Evolutionary conservation across 2,113 vertebrate species (phyloP).

Genomic region (Gnathonemus longibarbis): DNA sequence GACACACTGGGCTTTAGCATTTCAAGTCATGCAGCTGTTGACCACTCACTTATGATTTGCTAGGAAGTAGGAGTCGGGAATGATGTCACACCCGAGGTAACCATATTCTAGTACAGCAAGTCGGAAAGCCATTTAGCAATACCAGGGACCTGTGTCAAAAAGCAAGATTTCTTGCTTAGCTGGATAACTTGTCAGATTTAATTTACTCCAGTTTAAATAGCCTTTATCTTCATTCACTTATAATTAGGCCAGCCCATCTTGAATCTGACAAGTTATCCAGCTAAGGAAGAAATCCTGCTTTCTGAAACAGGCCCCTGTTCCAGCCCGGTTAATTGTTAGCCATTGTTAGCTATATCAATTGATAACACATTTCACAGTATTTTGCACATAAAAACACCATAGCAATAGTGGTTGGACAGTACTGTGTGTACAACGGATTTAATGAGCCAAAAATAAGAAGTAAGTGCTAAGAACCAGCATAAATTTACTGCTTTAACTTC

Average conservation of each 20-base stretch:
- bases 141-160: neutral
- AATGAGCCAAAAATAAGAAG: neutral
- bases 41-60: neutral
- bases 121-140: neutral
- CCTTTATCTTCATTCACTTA: neutral
- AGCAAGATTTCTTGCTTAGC: neutral
- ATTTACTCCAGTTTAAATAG: neutral
- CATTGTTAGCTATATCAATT: neutral
- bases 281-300: neutral
- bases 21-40: neutral
- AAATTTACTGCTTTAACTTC: neutral
- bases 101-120: neutral
- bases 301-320: neutral
- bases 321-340: neutral
- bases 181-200: neutral
- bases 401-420: neutral
- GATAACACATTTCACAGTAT: neutral
- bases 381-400: neutral
- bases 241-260: neutral
- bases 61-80: neutral
- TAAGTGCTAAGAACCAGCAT: neutral
- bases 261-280: neutral
- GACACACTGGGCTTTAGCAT: neutral
- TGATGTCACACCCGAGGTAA: neutral
- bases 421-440: neutral